These are phyloP conservation scores for Corydoras maculifer DNA, from an alignment of 2,113 vertebrate genomes.

Conservation along the genomic window DNA sequence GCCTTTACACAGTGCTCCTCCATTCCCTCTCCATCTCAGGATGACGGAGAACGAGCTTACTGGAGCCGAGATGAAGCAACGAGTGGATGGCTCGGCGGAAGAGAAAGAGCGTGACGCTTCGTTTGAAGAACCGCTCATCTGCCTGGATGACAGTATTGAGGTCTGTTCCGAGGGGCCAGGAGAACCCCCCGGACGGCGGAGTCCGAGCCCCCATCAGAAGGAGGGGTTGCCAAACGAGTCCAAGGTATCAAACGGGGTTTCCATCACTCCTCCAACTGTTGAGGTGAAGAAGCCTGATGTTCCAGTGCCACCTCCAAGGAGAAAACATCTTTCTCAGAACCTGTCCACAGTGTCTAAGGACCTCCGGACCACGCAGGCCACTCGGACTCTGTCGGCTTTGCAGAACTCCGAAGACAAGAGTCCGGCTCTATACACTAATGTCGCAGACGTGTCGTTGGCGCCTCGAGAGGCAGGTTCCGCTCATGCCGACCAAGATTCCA, in stretches of 20 bases:
- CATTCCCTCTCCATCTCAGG: constrained; percentile 38
- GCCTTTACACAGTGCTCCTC: constrained; percentile 29
- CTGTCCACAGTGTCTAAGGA: not conserved
- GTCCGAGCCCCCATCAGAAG: not conserved
- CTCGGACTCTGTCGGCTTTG: not conserved
- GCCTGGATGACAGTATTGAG: constrained; percentile 33
- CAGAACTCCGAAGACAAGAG: constrained; percentile 17
- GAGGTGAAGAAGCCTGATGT: constrained; percentile 45
- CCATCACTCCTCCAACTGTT: constrained; percentile 1
- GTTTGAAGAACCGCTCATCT: constrained; percentile 37
- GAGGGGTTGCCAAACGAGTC: constrained; percentile 19
- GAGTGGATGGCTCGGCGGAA: constrained; percentile 16
- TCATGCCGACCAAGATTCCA: constrained; percentile 73
- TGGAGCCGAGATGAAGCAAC: constrained; percentile 12
- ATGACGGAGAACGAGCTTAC: constrained; percentile 34
- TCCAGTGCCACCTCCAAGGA: constrained; percentile 72
- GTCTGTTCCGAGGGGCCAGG: constrained; percentile 12
- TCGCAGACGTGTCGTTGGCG: constrained; percentile 69
- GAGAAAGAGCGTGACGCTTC: not conserved
- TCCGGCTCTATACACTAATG: constrained; percentile 46
- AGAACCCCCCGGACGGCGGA: not conserved
- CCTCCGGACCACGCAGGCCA: not conserved
- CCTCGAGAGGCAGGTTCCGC: constrained; percentile 57
- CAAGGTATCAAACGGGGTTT: constrained; percentile 21
- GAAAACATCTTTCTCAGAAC: constrained; percentile 57